A percentile compares a stretch with the other conserved stretches of the same genome.
phyloP scores from a whole-genome alignment of 2,888 invertebrate species.

The Miltochrista miniata region DNA sequence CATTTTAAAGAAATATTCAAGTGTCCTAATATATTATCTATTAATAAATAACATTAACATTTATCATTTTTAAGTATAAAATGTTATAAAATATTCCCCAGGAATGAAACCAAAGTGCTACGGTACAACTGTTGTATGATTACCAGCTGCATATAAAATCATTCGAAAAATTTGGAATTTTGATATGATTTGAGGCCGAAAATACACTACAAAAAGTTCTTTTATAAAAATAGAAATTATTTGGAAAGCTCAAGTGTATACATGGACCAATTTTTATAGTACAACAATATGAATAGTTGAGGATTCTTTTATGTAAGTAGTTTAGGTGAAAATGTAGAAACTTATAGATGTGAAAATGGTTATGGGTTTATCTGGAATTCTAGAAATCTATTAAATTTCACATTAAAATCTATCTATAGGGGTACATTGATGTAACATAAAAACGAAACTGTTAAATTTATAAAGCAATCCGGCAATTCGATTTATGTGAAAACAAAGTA shows the following conservation, averaged over 20 bases:
- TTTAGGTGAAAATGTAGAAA: constrained; percentile 18
- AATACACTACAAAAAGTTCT: constrained; percentile 70
- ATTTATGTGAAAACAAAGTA: too few relatives aligned
- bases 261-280: constrained; percentile 69
- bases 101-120: constrained; percentile 55
- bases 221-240: constrained; percentile 79
- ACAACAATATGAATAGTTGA: constrained; percentile 43
- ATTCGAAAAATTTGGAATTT: constrained; percentile 62
- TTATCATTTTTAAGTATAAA: constrained; percentile 46
- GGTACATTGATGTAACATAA: not conserved
- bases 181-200: constrained; percentile 71
- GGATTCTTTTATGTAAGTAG: constrained; percentile 25
- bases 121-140: constrained; percentile 27
- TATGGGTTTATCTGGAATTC: constrained; percentile 1
- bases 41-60: constrained; percentile 60
- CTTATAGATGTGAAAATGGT: constrained; percentile 11
- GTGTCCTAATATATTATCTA: constrained; percentile 51
- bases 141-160: constrained; percentile 48
- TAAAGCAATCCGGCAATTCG: not conserved
- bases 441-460: not conserved
- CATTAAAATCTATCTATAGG: not conserved
- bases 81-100: constrained; percentile 49
- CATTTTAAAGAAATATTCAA: constrained; percentile 62
- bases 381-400: not conserved
- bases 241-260: constrained; percentile 77